Percentiles rank a stretch among this genome's conserved stretches.
These are phyloP conservation scores for Saguinus imperator DNA, from an alignment of 2,113 vertebrate species.

Conservation along the genomic window DNA sequence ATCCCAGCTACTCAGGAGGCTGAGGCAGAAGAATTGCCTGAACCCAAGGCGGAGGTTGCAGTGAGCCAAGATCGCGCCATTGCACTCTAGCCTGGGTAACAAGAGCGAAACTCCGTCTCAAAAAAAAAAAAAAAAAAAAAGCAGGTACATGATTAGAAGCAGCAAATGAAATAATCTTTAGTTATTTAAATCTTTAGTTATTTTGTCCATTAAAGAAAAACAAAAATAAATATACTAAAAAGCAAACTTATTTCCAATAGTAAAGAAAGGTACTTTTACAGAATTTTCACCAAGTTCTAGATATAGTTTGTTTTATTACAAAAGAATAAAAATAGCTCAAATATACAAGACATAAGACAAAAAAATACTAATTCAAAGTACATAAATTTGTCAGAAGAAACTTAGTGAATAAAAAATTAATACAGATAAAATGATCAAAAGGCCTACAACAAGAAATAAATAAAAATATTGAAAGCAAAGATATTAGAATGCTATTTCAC, in stretches of 20 bases:
- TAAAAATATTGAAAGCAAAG: background rate
- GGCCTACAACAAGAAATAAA: background rate
- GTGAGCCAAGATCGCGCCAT: too few species aligned
- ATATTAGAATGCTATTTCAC: background rate
- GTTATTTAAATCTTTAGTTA: background rate
- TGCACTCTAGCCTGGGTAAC: too few species aligned
- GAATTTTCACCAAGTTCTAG: background rate
- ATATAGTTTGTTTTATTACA: background rate
- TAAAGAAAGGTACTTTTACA: background rate
- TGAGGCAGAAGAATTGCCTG: too few species aligned
- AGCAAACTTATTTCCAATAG: background rate
- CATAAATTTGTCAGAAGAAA: background rate
- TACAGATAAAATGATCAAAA: background rate
- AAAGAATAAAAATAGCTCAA: background rate
- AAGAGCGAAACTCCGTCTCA: too few species aligned
- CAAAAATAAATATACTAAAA: background rate
- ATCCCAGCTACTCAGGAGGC: too few species aligned
- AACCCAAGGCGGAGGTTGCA: too few species aligned
- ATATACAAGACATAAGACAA: background rate
- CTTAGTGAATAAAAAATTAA: background rate
- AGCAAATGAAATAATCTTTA: background rate
- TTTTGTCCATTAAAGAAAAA: background rate
- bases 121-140: too few species aligned
- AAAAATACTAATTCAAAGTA: conserved; percentile 35
- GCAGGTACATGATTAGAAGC: background rate